Conservation (phyloP, 2,113 vertebrate genomes). For the Neotoma lepida region DNA sequence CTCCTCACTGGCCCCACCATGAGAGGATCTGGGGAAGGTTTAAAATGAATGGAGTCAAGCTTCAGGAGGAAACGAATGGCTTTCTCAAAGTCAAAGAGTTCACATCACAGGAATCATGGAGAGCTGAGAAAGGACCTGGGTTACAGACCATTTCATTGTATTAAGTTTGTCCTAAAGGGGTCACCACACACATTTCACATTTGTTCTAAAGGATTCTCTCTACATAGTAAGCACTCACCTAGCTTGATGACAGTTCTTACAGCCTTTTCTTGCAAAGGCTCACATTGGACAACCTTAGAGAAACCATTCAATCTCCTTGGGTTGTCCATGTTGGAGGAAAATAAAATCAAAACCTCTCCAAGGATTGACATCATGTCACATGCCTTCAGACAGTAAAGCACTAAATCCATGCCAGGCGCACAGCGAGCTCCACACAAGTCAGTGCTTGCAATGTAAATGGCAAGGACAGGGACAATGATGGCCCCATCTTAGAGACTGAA, state of each 20-base stretch:
- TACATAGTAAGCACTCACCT: not conserved
- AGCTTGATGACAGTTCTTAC: not conserved
- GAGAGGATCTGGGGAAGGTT: not conserved
- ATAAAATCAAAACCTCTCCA: not conserved
- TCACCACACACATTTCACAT: not conserved
- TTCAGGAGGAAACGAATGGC: conserved; percentile 47
- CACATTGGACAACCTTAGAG: not conserved
- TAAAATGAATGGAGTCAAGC: not conserved
- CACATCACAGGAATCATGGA: not conserved
- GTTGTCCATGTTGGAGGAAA: not conserved
- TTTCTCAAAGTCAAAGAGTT: conserved; percentile 53
- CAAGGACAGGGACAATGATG: not conserved
- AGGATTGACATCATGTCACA: not conserved
- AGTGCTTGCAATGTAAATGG: not conserved
- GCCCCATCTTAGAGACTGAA: not conserved
- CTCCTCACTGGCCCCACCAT: no score
- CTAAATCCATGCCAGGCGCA: not conserved
- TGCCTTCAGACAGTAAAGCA: not conserved
- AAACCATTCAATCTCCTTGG: not conserved
- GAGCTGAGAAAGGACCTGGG: not conserved
- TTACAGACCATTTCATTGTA: not conserved
- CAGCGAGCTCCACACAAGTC: not conserved
- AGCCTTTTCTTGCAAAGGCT: not conserved
- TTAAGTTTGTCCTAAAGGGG: not conserved
- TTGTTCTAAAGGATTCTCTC: not conserved